Percentiles rank a stretch among this genome's conserved stretches.
Conservation (phyloP, 2,113 vertebrate genomes). For the Malurus alboscapulatus region DNA sequence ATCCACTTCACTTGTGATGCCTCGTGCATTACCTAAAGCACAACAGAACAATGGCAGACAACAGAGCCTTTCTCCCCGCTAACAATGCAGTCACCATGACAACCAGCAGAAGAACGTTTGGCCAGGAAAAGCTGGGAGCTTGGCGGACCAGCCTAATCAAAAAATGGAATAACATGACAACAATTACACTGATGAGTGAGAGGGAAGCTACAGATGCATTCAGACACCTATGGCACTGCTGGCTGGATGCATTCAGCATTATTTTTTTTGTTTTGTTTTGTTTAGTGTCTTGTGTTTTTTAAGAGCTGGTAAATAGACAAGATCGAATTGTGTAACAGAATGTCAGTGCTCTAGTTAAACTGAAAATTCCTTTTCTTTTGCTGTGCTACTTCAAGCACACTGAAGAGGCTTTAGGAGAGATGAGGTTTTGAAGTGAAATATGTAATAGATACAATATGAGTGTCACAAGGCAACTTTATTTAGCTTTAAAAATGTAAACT, state of each 20-base stretch:
- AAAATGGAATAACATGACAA: slow-evolving; percentile 85
- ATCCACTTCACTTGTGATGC: slow-evolving; percentile 86
- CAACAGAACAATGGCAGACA: slow-evolving; percentile 85
- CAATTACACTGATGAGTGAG: slow-evolving; percentile 84
- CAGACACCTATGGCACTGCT: slow-evolving; percentile 78
- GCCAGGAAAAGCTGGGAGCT: slow-evolving; percentile 82
- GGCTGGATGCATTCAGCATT: slow-evolving; percentile 71
- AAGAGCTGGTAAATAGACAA: slow-evolving; percentile 82
- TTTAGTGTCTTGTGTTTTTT: slow-evolving; percentile 79
- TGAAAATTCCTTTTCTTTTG: slow-evolving; percentile 85
- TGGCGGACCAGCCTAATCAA: slow-evolving; percentile 84
- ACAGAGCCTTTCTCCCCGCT: slow-evolving; percentile 80
- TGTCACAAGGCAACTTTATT: slow-evolving; percentile 77
- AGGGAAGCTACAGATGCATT: slow-evolving; percentile 77
- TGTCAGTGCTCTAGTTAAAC: slow-evolving; percentile 83
- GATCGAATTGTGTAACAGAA: slow-evolving; percentile 83
- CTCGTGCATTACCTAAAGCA: slow-evolving; percentile 85
- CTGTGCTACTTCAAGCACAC: slow-evolving; percentile 77
- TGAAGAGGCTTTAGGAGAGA: slow-evolving; percentile 84
- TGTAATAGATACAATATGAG: slow-evolving; percentile 83
- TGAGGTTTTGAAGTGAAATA: slow-evolving; percentile 85
- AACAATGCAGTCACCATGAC: slow-evolving; percentile 85
- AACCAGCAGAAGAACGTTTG: slow-evolving; percentile 84
- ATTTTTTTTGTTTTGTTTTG: slow-evolving; percentile 35
- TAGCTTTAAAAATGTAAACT: slow-evolving; percentile 80